Evolutionary conservation across 2,888 invertebrate species (phyloP), one percentile per base, ranked within the genome.

Genomic region (Junonia oenone): DNA sequence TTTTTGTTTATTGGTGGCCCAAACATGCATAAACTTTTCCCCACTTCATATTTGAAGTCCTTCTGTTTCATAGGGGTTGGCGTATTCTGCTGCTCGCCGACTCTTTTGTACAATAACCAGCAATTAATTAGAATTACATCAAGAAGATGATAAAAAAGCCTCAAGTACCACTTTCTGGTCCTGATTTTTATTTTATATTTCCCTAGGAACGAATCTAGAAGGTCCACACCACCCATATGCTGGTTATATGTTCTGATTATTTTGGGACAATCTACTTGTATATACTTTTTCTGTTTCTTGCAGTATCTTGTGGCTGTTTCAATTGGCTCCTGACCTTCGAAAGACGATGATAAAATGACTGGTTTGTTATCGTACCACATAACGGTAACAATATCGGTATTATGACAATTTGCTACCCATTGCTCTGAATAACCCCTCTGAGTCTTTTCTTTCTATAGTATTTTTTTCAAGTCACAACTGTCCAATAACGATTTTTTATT

Each of bases 281-380:
- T 35, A 14, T 35, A 35, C 17, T 53, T 58, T 50, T 58, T 62
- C 6, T 59, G 15, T 55, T 63, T 62, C 35, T 65, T 64, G 50
- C 58, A 55, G 29, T 57, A n/a, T n/a, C n/a, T n/a, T n/a, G n/a
- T 55, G 43, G 45, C 53, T 8, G 15, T 26, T 27, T 56, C 15
- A 31, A 19, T 55, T 33, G 64, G 63, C 49, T 63, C 45, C 46
- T 50, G 26, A 1, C 63, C 62, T 11, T 56, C 61, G 59, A 58
- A 66, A 51, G 61, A 58, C 17, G 62, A n/a, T n/a, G n/a, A n/a
- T n/a, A n/a, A n/a, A n/a, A n/a, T n/a, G n/a, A n/a, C n/a, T n/a
- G n/a, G n/a, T 47, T 65, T 65, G 38, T 63, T 65, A 46, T 63
- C 59, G 13, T 58, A 45, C 61, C 56, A 63, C 58, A 57, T 51